Conservation (phyloP, 2,888 invertebrate genomes). For the Xestia c-nigrum region DNA sequence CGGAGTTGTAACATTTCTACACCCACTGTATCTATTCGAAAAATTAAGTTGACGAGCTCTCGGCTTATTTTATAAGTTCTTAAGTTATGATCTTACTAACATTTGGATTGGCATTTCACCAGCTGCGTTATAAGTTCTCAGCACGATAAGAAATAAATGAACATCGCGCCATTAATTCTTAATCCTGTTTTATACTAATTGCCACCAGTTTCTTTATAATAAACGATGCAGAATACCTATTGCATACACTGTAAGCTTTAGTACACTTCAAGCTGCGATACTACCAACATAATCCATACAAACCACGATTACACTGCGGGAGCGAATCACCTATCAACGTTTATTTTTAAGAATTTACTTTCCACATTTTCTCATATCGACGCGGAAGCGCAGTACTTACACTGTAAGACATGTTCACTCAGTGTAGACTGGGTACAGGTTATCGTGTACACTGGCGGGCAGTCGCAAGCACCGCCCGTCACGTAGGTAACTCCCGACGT, state of each 20-base stretch:
- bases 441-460: constrained; percentile 55
- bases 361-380: constrained; percentile 39
- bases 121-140: background rate
- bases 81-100: background rate
- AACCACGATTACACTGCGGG: constrained; percentile 19
- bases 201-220: background rate
- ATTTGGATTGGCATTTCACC: background rate
- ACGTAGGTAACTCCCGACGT: constrained; percentile 80
- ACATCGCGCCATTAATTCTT: background rate
- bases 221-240: constrained; percentile 24
- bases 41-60: background rate
- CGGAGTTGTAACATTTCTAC: background rate
- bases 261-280: constrained; percentile 10
- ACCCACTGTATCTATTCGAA: background rate
- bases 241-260: constrained; percentile 14
- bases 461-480: constrained; percentile 67
- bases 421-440: constrained; percentile 25
- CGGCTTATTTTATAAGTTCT: background rate
- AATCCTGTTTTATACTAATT: constrained; percentile 18
- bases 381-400: constrained; percentile 52
- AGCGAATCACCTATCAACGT: constrained; percentile 7
- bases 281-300: constrained; percentile 10
- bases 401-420: constrained; percentile 42
- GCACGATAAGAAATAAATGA: background rate
- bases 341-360: constrained; percentile 35